Evolutionary conservation across 2,797 vertebrate species (phyloP), one percentile per base, ranked within the genome.

Genomic region (Masticophis lateralis): DNA sequence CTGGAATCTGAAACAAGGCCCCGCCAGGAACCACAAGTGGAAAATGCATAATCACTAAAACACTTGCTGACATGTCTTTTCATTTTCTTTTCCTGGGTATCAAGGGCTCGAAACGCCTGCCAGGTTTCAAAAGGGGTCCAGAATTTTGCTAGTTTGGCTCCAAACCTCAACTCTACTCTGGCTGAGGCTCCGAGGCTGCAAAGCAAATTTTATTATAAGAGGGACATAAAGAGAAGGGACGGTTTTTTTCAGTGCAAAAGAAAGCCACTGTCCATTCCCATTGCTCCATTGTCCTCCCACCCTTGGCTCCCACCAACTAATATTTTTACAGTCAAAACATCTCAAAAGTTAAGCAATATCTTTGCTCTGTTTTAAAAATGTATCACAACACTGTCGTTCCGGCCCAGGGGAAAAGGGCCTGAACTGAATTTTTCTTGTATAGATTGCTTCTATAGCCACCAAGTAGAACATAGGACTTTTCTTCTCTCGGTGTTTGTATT

Each of bases 401-500:
- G 18, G 61, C 3, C 28, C 79, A 9, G 66, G n/a, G 6, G n/a
- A 9, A 32, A 47, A 5, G 92, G 92, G 94, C 90, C 93, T 87
- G 86, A 86, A 91, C 11, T 83, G 87, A 94, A 89, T 87, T 92
- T 93, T 93, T 79, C 86, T 63, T 93, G 93, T 92, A 91, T 60
- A 86, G 92, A 92, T 89, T 22, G 25, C 91, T n/a, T 92, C 74
- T 88, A 60, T 22, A 37, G 89, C 92, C 66, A 57, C 27, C n/a
- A 83, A 56, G 92, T 95, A 93, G 32, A 12, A 92, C 94, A 18
- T 90, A 47, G 51, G 51, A 55, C 5, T 20, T 16, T 5, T 1
- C 51, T 20, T 47, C 56, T 47, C 96, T 96, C 95, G 95, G 94
- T 95, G 95, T 97, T 96, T 97, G 95, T 96, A 96, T 96, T 97